A percentile compares a stretch with the other conserved stretches of the same genome.
phyloP scores from a whole-genome alignment of 1,140 invertebrate genomes.

The Araneus ventricosus region DNA sequence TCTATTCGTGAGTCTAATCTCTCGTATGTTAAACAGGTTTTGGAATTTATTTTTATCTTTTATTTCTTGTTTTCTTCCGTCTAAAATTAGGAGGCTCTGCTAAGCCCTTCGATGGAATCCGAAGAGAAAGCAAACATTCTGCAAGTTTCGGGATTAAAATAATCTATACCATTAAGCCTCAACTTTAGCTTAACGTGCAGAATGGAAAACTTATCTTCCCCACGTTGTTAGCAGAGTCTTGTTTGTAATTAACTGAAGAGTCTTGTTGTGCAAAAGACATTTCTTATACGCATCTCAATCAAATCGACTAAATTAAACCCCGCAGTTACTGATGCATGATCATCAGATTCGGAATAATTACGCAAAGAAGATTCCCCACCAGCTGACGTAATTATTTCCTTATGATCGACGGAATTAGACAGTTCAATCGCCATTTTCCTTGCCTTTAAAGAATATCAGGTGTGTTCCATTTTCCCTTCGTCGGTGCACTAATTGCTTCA shows the following conservation, averaged over 20 bases:
- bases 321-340: conserved; percentile 40
- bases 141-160: not conserved
- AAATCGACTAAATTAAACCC: conserved; percentile 23
- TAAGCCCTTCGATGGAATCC: not conserved
- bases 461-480: not conserved
- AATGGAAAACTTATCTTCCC: not conserved
- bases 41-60: not conserved
- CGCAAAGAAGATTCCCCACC: conserved; percentile 11
- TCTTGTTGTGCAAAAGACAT: not conserved
- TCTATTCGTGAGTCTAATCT: not conserved
- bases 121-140: not conserved
- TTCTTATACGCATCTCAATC: not conserved
- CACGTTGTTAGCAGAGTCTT: not conserved
- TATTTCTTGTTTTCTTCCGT: not conserved
- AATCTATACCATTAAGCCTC: conserved; percentile 3
- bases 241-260: conserved; percentile 29
- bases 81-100: not conserved
- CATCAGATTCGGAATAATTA: conserved; percentile 55
- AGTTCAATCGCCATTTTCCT: conserved; percentile 45
- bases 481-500: conserved; percentile 37
- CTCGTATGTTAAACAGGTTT: not conserved
- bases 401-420: conserved; percentile 23
- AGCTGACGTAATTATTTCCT: conserved; percentile 61
- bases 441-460: conserved; percentile 13
- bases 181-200: not conserved